Base-by-base conservation (phyloP, 2,888 invertebrate species). In the Andricus quercusramuli region DNA sequence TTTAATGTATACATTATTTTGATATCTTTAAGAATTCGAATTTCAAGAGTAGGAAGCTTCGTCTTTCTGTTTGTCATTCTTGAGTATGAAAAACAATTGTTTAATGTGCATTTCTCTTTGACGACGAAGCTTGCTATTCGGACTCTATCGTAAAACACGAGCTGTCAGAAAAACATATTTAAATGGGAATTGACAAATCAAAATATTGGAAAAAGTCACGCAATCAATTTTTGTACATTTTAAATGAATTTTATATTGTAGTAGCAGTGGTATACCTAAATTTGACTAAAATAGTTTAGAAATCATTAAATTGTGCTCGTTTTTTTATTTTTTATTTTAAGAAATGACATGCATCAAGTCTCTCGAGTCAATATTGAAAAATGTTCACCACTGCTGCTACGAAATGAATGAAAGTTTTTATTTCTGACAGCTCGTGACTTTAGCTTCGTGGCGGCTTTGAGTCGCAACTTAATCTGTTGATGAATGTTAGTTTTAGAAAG, bases 1-100 rank as follows among this genome's bases (percentile, higher is more conserved):
- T 68, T 64, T 78, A 62, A n/a, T 67, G 56, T 74, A 80, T 78
- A 56, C 78, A 62, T 67, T 74, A 83, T 44, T 74, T 29, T 74
- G 11, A 32, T 32, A 32, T 56, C 5, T 56, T 74, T 56, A 56
- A 56, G 20, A 5, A n/a, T 13, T n/a, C 8, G n/a, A 56, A 37
- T 11, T 32, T 20, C n/a, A 32, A 32, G 32, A 59, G 29, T 56
- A 74, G 74, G 32, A 74, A 59, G 56, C 29, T 74, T 74, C 29
- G 74, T 29, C 44, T 32, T 32, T 56, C n/a, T 74, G 51, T 56
- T 44, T 22, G 22, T 47, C 47, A 47, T 47, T 47, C 29, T 70
- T 29, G 76, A 79, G 67, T 65, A 62, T 77, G 32, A 67, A 79
- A 44, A 78, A 77, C 79, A 68, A 76, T 78, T 59, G 64, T 17